Percentiles rank a stretch among this genome's conserved stretches.
Conservation (phyloP, 1,140 invertebrate species). For the Euglossa dilemma region DNA sequence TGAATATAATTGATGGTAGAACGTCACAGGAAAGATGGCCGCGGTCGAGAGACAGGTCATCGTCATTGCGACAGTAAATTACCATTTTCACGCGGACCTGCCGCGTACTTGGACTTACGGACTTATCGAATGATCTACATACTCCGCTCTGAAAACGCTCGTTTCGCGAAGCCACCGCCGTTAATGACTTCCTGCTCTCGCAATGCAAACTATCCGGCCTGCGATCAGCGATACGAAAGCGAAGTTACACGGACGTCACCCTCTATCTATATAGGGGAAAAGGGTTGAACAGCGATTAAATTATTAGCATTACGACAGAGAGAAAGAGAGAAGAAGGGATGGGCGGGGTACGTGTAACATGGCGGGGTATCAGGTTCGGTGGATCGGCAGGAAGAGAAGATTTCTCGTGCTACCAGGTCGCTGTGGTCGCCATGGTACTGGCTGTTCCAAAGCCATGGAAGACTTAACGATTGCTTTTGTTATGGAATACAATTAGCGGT, state of each 20-base stretch:
- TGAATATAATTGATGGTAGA: too few relatives aligned
- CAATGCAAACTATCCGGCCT: constrained; percentile 17
- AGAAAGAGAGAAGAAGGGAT: not conserved
- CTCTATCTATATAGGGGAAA: too few relatives aligned
- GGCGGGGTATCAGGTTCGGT: constrained; percentile 10
- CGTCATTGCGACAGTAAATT: constrained; percentile 15
- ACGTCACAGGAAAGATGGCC: too few relatives aligned
- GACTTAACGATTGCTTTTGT: too few relatives aligned
- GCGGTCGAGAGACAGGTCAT: not conserved
- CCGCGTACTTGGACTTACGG: not conserved
- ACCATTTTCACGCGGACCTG: constrained; percentile 19
- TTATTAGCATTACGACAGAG: constrained; percentile 14
- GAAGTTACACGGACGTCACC: not conserved
- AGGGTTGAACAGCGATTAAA: constrained; percentile 23
- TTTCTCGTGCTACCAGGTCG: constrained; percentile 42
- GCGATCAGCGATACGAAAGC: constrained; percentile 35
- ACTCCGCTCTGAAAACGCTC: constrained; percentile 28
- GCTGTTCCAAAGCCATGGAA: not conserved
- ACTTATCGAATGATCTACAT: constrained; percentile 40
- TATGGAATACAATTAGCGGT: too few relatives aligned
- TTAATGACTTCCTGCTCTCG: constrained; percentile 47
- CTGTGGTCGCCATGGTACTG: constrained; percentile 12
- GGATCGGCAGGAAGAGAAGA: constrained; percentile 28
- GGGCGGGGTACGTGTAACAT: not conserved
- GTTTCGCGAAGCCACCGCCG: constrained; percentile 10